A percentile compares a stretch with the other conserved stretches of the same genome.
Evolutionary conservation across 2,888 invertebrate species (phyloP).

Genomic region (Sinodicranocentrus sp.): DNA sequence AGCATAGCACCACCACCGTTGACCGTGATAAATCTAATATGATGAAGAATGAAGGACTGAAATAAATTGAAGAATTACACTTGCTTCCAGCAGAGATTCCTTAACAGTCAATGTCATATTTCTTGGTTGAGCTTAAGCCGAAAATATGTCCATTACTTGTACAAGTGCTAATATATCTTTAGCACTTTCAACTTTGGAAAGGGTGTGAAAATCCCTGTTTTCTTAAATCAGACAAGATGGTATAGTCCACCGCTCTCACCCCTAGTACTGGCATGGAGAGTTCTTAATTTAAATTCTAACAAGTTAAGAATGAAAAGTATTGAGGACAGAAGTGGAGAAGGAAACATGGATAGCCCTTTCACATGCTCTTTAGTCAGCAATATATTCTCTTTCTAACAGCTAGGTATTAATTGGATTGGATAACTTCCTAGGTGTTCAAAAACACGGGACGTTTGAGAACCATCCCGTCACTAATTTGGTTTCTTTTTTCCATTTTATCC

Average conservation of each 20-base stretch:
- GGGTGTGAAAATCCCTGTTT: slow-evolving; percentile 54
- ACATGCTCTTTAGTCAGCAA: slow-evolving; percentile 33
- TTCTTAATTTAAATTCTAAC: slow-evolving; percentile 5
- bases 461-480: not conserved
- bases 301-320: slow-evolving; percentile 10
- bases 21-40: too few relatives aligned
- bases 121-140: slow-evolving; percentile 35
- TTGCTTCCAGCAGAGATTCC: slow-evolving; percentile 43
- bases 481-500: slow-evolving; percentile 8
- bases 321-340: slow-evolving; percentile 1
- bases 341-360: slow-evolving; percentile 15
- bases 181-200: not conserved
- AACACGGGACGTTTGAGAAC: not conserved
- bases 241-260: too few relatives aligned
- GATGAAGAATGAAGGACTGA: not conserved
- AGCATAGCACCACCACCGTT: too few relatives aligned
- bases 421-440: slow-evolving; percentile 29
- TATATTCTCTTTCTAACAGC: slow-evolving; percentile 55
- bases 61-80: slow-evolving; percentile 25
- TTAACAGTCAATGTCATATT: slow-evolving; percentile 38
- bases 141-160: not conserved
- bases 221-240: slow-evolving; percentile 21
- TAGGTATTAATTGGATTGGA: slow-evolving; percentile 59
- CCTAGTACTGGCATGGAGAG: too few relatives aligned
- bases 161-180: slow-evolving; percentile 40